Evolutionary conservation across 2,888 invertebrate species (phyloP), one percentile per base, ranked within the genome.

Genomic region (Dynastes hyllus): DNA sequence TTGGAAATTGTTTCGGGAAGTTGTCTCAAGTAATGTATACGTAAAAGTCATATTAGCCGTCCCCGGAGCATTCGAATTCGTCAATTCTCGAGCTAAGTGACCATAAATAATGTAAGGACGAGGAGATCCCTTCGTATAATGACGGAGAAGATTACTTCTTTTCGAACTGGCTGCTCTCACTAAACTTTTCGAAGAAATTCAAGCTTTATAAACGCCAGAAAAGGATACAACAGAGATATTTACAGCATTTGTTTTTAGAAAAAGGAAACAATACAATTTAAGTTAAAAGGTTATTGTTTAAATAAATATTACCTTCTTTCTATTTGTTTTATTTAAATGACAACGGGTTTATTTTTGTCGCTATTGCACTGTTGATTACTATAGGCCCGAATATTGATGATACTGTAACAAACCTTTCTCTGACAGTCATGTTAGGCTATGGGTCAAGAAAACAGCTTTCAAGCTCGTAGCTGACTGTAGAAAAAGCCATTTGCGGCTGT

Each of bases 21-120:
- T 75, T 75, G 16, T 61, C 50, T 61, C 63, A 61, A 75, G 73
- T 45, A 69, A 75, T 61, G 58, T 37, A 22, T 71, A 75, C 61
- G 73, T 61, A 61, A 50, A 61, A 61, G 73, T 61, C 61, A 61
- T 75, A 75, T 75, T 61, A 75, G 27, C 45, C 45, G 45, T 75
- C 50, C 53, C 63, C 22, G 73, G 61, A 45, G 45, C 45, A 61
- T 58, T 58, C 58, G 45, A 75, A 61, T 75, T 75, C 73, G 73
- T 75, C 73, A 75, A 75, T 61, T 75, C 73, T 61, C 61, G 40
- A 75, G 50, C n/a, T 75, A 75, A 75, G 73, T 75, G 73, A 75
- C 73, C 73, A 58, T 75, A 75, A 75, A 75, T 75, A 75, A 75
- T 75, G 61, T 40, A 61, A 50, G 61, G 51, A 53, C 13, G 69